Evolutionary conservation across 2,888 invertebrate species (phyloP).

Genomic region (Aspidiotus destructor): DNA sequence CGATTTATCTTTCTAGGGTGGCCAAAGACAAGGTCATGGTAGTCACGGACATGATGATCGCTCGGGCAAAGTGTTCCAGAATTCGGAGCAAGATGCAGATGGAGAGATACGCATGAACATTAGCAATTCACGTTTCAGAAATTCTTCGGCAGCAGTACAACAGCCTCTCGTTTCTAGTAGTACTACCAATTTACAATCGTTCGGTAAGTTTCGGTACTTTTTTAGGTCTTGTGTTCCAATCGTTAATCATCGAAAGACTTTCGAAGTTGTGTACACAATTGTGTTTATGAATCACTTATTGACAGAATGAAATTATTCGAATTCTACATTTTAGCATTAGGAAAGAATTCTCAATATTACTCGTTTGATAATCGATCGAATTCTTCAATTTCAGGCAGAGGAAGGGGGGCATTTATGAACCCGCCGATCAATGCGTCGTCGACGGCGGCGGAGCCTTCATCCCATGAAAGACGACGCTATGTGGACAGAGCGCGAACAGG

Average conservation of each 20-base stretch:
- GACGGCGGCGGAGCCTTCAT: constrained; percentile 6
- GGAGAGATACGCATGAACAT: constrained; percentile 15
- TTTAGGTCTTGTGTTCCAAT: too few species aligned
- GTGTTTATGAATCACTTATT: too few species aligned
- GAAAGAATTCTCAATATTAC: too few species aligned
- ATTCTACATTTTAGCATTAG: too few species aligned
- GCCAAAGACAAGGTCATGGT: constrained; percentile 15
- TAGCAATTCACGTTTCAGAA: constrained; percentile 13
- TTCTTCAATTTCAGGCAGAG: constrained; percentile 7
- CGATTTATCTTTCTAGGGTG: constrained; percentile 4
- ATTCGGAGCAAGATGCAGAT: constrained; percentile 8
- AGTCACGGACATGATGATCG: constrained; percentile 17
- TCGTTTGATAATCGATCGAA: too few species aligned
- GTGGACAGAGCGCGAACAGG: constrained; percentile 18
- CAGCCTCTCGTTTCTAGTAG: constrained; percentile 20
- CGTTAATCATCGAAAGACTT: too few species aligned
- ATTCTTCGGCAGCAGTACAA: constrained; percentile 9
- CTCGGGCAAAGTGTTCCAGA: constrained; percentile 20
- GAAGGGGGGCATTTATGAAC: constrained; percentile 3
- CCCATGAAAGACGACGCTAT: constrained; percentile 21
- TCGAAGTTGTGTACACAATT: too few species aligned
- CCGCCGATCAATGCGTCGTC: not conserved
- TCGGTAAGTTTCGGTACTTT: not conserved
- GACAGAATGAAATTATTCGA: too few species aligned
- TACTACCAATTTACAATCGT: constrained; percentile 11